Percentiles rank a stretch among this genome's conserved stretches.
phyloP scores from a whole-genome alignment of 1,140 invertebrate species.

The Teleogryllus occipitalis region DNA sequence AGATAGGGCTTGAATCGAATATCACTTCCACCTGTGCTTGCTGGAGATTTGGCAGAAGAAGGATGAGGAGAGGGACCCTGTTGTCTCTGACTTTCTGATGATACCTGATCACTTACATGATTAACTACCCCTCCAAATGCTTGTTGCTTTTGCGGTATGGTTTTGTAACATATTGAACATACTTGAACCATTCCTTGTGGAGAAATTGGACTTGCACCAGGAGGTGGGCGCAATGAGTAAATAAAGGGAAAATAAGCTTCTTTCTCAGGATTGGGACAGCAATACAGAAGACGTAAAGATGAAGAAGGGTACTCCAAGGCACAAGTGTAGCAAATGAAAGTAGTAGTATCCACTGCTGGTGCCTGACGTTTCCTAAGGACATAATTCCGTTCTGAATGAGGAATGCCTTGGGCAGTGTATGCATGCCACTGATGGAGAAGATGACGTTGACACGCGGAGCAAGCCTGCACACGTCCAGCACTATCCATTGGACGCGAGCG shows the following conservation, averaged over 20 bases:
- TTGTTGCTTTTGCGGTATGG: constrained; percentile 70
- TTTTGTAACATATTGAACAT: constrained; percentile 75
- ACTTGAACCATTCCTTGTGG: constrained; percentile 53
- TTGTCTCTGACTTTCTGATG: background rate
- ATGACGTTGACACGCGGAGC: constrained; percentile 69
- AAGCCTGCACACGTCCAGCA: constrained; percentile 49
- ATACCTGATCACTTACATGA: constrained; percentile 9
- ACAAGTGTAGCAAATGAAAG: constrained; percentile 84
- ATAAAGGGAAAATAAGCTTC: constrained; percentile 86
- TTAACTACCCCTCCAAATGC: constrained; percentile 46
- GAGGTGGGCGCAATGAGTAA: constrained; percentile 62
- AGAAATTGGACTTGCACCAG: constrained; percentile 75
- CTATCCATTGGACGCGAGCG: constrained; percentile 45
- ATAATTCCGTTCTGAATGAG: constrained; percentile 68
- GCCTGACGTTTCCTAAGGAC: constrained; percentile 63
- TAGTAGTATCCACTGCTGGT: constrained; percentile 54
- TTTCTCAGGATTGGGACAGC: constrained; percentile 69
- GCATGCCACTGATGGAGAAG: constrained; percentile 73
- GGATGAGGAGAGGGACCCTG: constrained; percentile 35
- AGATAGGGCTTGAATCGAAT: constrained; percentile 61
- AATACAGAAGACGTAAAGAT: constrained; percentile 48
- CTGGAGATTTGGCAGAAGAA: constrained; percentile 44
- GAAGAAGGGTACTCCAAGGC: constrained; percentile 66
- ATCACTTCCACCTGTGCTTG: constrained; percentile 45
- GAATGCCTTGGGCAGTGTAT: constrained; percentile 52